phyloP scores from a whole-genome alignment of 92 coral and sea anemone species.

The Epizoanthus illoricatus region DNA sequence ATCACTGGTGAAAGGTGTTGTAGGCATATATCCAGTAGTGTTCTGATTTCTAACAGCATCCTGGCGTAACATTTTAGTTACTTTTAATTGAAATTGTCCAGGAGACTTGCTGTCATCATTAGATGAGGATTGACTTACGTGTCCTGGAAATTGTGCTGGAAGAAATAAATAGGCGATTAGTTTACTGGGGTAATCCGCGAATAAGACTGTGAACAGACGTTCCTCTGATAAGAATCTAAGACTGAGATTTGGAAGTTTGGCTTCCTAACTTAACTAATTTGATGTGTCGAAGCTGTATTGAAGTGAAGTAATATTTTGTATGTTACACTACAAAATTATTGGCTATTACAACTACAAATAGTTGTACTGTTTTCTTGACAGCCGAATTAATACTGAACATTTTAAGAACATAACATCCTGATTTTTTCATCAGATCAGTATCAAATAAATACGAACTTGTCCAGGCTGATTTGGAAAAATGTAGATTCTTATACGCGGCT shows the following conservation, averaged over 20 bases:
- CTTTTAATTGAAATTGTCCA: neutral
- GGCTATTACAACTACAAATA: too few relatives aligned
- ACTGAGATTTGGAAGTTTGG: neutral
- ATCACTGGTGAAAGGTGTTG: neutral
- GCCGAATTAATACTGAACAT: too few relatives aligned
- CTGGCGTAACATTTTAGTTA: neutral
- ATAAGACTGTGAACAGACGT: neutral
- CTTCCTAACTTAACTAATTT: too few relatives aligned
- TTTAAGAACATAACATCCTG: too few relatives aligned
- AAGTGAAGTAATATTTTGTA: too few relatives aligned
- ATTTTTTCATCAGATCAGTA: too few relatives aligned
- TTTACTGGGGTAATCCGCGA: neutral
- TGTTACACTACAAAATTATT: too few relatives aligned
- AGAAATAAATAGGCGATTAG: neutral
- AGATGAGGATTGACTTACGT: neutral
- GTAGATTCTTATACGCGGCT: too few relatives aligned
- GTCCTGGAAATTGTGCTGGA: conserved; percentile 33
- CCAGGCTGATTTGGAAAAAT: too few relatives aligned
- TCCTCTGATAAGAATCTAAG: neutral
- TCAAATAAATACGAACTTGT: too few relatives aligned
- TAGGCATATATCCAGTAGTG: neutral
- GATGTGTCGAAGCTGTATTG: too few relatives aligned
- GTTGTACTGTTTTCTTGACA: too few relatives aligned
- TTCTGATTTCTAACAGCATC: neutral
- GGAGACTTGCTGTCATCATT: neutral